phyloP scores from a whole-genome alignment of 2,888 invertebrate species.

The Pammene aurita region DNA sequence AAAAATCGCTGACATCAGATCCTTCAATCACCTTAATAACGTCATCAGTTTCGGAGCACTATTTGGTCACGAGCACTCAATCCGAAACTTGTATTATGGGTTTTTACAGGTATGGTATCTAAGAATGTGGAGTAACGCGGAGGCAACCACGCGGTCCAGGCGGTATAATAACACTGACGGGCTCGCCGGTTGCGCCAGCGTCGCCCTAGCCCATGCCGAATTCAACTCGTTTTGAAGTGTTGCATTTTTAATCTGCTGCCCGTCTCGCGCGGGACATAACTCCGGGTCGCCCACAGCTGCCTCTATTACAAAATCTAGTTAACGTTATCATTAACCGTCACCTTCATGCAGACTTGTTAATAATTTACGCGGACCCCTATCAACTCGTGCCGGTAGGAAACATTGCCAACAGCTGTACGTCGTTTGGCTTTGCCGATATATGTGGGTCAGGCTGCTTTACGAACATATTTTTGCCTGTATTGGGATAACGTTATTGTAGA shows the following conservation, averaged over 20 bases:
- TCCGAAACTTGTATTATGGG: constrained; percentile 11
- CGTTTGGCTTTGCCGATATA: constrained; percentile 36
- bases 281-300: constrained; percentile 77
- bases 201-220: constrained; percentile 64
- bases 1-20: background rate
- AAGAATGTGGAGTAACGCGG: constrained; percentile 23
- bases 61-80: constrained; percentile 29
- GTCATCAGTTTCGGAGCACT: too few relatives aligned
- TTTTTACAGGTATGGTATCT: background rate
- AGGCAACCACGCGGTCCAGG: constrained; percentile 62
- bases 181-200: constrained; percentile 71
- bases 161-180: constrained; percentile 68
- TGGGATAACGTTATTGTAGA: background rate
- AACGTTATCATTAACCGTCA: constrained; percentile 81
- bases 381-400: constrained; percentile 51
- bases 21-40: constrained; percentile 22
- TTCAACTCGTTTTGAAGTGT: constrained; percentile 76
- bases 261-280: constrained; percentile 82
- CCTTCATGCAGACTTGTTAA: constrained; percentile 75
- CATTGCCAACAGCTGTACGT: constrained; percentile 40
- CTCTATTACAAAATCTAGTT: constrained; percentile 81
- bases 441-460: constrained; percentile 28
- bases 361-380: constrained; percentile 71
- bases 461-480: constrained; percentile 17
- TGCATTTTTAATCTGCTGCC: constrained; percentile 80